Percentiles rank a stretch among this genome's conserved stretches.
These are phyloP conservation scores for Slavum lentiscoides DNA, from an alignment of 2,888 invertebrate genomes.

Conservation along the genomic window DNA sequence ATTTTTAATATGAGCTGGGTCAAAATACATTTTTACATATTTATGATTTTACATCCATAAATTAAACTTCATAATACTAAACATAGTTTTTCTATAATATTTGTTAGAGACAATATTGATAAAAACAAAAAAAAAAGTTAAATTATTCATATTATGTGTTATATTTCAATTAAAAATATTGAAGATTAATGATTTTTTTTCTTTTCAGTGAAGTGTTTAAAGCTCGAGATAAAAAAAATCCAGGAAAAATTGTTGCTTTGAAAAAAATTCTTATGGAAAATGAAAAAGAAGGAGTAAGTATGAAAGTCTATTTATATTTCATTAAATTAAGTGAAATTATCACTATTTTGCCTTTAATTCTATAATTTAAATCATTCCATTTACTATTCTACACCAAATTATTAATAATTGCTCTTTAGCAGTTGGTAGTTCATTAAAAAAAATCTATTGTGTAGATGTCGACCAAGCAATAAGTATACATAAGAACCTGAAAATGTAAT, in stretches of 20 bases:
- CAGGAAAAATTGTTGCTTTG: conserved; percentile 91
- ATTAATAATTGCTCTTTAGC: neutral
- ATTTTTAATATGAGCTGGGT: too few species aligned
- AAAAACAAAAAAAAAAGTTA: neutral
- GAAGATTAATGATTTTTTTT: neutral
- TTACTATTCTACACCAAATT: neutral
- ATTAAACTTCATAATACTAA: too few species aligned
- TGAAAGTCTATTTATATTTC: neutral
- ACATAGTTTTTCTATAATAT: neutral
- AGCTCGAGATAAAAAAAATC: conserved; percentile 84
- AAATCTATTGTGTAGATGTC: too few species aligned
- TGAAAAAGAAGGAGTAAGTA: conserved; percentile 92
- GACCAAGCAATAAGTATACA: too few species aligned
- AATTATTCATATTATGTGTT: neutral
- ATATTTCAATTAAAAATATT: neutral
- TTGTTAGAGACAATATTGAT: too few species aligned
- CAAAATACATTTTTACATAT: too few species aligned
- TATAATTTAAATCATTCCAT: neutral
- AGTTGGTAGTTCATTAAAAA: too few species aligned
- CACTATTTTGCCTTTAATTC: neutral
- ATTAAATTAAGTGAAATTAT: neutral
- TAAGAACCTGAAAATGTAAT: too few species aligned
- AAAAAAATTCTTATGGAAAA: conserved; percentile 99
- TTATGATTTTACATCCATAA: too few species aligned
- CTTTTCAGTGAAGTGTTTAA: conserved; percentile 90